A percentile compares a stretch with the other conserved stretches of the same genome.
Conservation (phyloP, 1,140 invertebrate species). For the Euwallacea similis region DNA sequence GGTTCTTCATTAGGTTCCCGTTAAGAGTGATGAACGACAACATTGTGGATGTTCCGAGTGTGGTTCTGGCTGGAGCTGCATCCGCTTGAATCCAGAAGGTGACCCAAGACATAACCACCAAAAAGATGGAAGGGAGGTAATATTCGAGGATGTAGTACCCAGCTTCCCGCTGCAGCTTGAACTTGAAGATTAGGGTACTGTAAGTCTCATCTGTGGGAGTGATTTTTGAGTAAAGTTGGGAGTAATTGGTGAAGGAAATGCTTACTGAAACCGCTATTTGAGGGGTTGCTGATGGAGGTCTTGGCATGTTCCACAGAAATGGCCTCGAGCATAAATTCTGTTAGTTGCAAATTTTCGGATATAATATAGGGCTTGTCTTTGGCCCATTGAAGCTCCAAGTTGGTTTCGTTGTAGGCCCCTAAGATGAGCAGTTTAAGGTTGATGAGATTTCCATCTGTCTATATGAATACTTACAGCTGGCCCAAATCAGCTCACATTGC, state of each 20-base stretch:
- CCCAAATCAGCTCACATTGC: slow-evolving; percentile 73
- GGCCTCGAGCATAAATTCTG: slow-evolving; percentile 73
- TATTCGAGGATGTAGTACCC: slow-evolving; percentile 90
- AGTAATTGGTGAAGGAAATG: not conserved
- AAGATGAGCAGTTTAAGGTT: slow-evolving; percentile 29
- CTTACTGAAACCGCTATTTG: slow-evolving; percentile 7
- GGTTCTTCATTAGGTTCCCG: slow-evolving; percentile 76
- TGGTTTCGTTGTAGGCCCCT: slow-evolving; percentile 80
- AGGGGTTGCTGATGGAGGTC: slow-evolving; percentile 64
- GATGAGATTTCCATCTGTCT: not conserved
- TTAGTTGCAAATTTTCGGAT: slow-evolving; percentile 75
- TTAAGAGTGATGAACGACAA: slow-evolving; percentile 84
- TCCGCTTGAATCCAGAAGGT: slow-evolving; percentile 89
- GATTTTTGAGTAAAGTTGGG: slow-evolving; percentile 12
- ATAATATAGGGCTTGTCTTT: slow-evolving; percentile 71
- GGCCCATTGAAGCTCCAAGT: slow-evolving; percentile 76
- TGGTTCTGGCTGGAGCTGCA: slow-evolving; percentile 79
- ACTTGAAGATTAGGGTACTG: slow-evolving; percentile 75
- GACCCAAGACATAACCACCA: slow-evolving; percentile 88
- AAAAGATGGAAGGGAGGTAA: slow-evolving; percentile 84
- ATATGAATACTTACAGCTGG: slow-evolving; percentile 70
- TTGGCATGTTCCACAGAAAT: slow-evolving; percentile 71
- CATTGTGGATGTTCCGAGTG: slow-evolving; percentile 80
- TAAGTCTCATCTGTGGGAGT: slow-evolving; percentile 74
- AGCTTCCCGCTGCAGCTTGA: slow-evolving; percentile 76